Base-by-base conservation (phyloP, 1,140 invertebrate genomes). In the Orchesella cincta region DNA sequence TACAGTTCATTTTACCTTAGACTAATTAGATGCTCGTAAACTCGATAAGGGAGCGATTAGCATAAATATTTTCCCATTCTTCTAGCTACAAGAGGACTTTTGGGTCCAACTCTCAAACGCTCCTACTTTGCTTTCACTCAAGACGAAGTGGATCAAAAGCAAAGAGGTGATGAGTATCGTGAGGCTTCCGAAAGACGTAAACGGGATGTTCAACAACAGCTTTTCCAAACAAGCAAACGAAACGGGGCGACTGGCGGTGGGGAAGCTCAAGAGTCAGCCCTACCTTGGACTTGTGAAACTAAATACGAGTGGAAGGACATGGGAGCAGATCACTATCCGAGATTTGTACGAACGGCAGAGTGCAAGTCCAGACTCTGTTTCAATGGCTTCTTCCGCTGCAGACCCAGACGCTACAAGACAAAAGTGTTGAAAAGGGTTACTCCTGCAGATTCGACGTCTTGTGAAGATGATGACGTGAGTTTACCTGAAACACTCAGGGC, bases 331-430 rank as follows among this genome's bases (percentile, higher is more conserved):
- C 81, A 82, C 52, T 82, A 82, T 31, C 81, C 81, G 0, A 52
- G 81, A 29, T 82, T 82, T 72, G 79, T 82, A 33, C 52, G 81
- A 5, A 82, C 79, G 1, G 81, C 81, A n/a, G 77, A 82, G 31
- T 82, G 81, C 67, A 79, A 82, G 34, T 36, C 73, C 1, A 73
- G 73, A 33, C 31, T 76, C 46, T 82, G 81, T 39, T 80, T 82
- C 35, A 80, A 80, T 36, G 81, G 81, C 0, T 82, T 82, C 39
- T 82, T 79, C 34, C 39, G 81, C 0, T 82, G 81, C 54, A 73
- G 76, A 35, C 81, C 81, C 31, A 64, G 81, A 26, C 77, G 79
- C 1, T 82, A 82, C 46, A 82, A 82, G 62, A 82, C 81, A 0
- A 82, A 82, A 76, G 78, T 82, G 5, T 33, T 82, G 57, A 76